Base-by-base conservation (phyloP, 1,140 invertebrate genomes). In the Drosophila suzukii region DNA sequence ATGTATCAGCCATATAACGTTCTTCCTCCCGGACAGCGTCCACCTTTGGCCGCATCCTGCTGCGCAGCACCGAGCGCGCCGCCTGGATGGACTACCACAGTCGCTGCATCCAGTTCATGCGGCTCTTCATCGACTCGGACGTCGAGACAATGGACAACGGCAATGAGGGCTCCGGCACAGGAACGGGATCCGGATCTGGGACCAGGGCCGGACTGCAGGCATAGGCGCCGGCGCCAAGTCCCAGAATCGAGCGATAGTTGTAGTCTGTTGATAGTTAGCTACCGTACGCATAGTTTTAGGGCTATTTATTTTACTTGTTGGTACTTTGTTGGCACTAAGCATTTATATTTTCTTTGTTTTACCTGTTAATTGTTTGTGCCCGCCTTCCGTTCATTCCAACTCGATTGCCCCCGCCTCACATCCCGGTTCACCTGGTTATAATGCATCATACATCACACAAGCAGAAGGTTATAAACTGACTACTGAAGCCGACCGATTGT, bases 91-190 rank as follows among this genome's bases (percentile, higher is more conserved):
- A 91, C 17, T 78, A 86, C 62, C 59, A 90, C 17, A 78, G 46
- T 15, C 78, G 81, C 4, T 91, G 89, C 73, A 71, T 51, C 11
- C 70, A 88, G 32, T 90, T 92, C 39, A 92, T 92, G 89, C 67
- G 67, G 6, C 80, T 81, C 13, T 92, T 92, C 51, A 88, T 92
- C 6, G 53, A 66, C 44, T 50, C 53, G 38, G 89, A 91, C 41
- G 50, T 50, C 3, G 75, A 82, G 34, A 1, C 65, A 1, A 4
- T 47, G 41, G 82, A 74, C 10, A 78, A 78, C 60, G 65, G 78
- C n/a, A 46, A 75, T 34, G 54, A 59, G 6, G 47, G 32, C 39
- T n/a, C 41, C 10, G 59, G 49, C 32, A 50, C 38, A 11, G 70
- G 56, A 4, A 34, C 63, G n/a, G 58, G 67, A 32, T 50, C 58